A percentile compares a stretch with the other conserved stretches of the same genome.
Evolutionary conservation across 2,797 vertebrate species (phyloP).

Genomic region (Chaetophractus vellerosus): DNA sequence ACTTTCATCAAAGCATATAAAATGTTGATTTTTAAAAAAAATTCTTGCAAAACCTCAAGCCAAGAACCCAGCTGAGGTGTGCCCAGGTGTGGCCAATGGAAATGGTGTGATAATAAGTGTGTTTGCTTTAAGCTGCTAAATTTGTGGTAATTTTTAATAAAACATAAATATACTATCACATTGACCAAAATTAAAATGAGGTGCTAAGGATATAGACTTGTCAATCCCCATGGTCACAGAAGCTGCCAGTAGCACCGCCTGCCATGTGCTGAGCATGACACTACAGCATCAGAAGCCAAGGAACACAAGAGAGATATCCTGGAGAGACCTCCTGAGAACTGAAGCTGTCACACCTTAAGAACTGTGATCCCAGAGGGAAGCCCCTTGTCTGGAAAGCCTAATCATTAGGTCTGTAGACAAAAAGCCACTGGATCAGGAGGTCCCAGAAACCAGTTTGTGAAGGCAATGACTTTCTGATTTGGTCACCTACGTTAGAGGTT

Average conservation of each 20-base stretch:
- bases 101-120: too few species aligned
- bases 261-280: not conserved
- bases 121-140: too few species aligned
- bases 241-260: not conserved
- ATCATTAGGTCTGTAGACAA: not conserved
- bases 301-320: not conserved
- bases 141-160: too few species aligned
- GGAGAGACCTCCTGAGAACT: not conserved
- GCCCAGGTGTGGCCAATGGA: too few species aligned
- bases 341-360: too few species aligned
- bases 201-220: not conserved
- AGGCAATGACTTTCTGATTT: not conserved
- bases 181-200: too few species aligned
- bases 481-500: too few species aligned
- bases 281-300: not conserved
- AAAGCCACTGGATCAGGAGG: not conserved
- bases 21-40: too few species aligned
- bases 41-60: too few species aligned
- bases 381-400: not conserved
- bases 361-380: not conserved
- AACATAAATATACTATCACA: too few species aligned
- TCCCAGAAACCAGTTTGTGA: not conserved
- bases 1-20: too few species aligned
- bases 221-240: not conserved
- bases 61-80: too few species aligned